A percentile compares a stretch with the other conserved stretches of the same genome.
Conservation (phyloP, 2,797 vertebrate species). For the Xerus rutilus region DNA sequence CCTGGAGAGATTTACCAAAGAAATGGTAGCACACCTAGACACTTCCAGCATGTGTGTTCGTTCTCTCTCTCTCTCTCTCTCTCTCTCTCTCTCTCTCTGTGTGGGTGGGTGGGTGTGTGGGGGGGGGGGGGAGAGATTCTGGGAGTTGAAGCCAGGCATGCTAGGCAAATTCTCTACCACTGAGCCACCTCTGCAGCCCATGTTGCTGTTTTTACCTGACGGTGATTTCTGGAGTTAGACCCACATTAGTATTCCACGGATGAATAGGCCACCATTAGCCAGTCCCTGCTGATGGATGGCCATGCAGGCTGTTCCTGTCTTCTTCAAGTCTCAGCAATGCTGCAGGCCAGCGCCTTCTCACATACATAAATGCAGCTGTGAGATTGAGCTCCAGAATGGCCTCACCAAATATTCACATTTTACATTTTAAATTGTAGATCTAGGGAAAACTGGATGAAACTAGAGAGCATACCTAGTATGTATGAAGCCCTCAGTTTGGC, state of each 20-base stretch:
- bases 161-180: neutral
- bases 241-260: neutral
- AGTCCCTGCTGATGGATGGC: neutral
- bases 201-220: neutral
- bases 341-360: neutral
- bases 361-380: neutral
- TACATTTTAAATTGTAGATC: neutral
- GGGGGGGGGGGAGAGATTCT: neutral
- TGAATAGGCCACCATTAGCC: neutral
- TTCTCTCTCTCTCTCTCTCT: no score
- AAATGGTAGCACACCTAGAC: neutral
- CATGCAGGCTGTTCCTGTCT: neutral
- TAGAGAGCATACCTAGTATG: no score
- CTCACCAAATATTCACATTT: neutral
- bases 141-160: neutral
- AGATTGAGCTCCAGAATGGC: neutral
- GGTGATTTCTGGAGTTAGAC: neutral
- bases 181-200: neutral
- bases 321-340: neutral
- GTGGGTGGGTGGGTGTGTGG: neutral
- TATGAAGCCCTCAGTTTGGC: no score
- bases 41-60: neutral
- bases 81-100: no score
- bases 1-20: neutral
- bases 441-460: neutral